A percentile compares a stretch with the other conserved stretches of the same genome.
Evolutionary conservation across 2,797 vertebrate genomes (phyloP).

Genomic region (Amblyopsis hoosieri): DNA sequence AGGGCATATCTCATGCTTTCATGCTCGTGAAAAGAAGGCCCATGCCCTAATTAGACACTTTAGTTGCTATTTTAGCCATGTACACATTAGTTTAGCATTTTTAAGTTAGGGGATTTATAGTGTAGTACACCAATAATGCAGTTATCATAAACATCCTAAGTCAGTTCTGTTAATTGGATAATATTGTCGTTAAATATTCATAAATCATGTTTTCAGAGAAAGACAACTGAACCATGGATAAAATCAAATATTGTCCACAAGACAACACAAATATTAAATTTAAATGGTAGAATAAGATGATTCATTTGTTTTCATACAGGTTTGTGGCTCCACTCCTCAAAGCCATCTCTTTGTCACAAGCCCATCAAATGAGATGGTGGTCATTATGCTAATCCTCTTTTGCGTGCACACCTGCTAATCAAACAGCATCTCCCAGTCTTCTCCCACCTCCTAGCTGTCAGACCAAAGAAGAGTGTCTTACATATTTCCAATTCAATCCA

Average conservation of each 20-base stretch:
- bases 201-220: constrained; percentile 32
- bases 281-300: constrained; percentile 40
- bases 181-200: constrained; percentile 21
- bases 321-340: constrained; percentile 37
- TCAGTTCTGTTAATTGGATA: too few species aligned
- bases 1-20: constrained; percentile 7
- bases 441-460: constrained; percentile 30
- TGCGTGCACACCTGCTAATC: too few species aligned
- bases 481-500: constrained; percentile 46
- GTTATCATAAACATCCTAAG: not conserved
- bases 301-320: constrained; percentile 23
- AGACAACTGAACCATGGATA: constrained; percentile 41
- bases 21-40: not conserved
- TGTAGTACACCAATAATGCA: not conserved
- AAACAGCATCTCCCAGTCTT: constrained; percentile 14
- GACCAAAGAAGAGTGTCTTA: constrained; percentile 25
- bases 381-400: constrained; percentile 27
- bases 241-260: constrained; percentile 47
- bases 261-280: constrained; percentile 43
- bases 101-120: not conserved
- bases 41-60: not conserved
- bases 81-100: too few species aligned
- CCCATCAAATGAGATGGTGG: too few species aligned
- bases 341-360: constrained; percentile 2
- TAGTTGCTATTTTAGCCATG: too few species aligned